Evolutionary conservation across 2,797 vertebrate species (phyloP).

Genomic region (Pelochelys cantorii): DNA sequence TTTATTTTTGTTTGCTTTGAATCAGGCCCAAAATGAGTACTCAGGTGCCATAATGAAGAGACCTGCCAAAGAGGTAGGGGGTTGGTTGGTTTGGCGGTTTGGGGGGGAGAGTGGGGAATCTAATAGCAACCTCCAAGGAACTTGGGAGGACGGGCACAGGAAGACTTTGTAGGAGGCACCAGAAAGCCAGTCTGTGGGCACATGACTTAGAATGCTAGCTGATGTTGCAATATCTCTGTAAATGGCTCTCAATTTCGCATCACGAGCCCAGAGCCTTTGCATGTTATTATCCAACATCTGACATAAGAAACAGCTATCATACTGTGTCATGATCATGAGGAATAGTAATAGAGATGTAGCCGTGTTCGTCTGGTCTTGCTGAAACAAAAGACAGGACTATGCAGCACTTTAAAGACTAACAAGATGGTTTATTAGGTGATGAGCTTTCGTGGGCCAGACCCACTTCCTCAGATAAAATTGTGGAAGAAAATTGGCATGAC

Average conservation of each 20-base stretch:
- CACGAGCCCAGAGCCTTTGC: neutral
- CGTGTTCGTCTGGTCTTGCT: too few species aligned
- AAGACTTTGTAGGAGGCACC: neutral
- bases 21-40: neutral
- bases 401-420: too few species aligned
- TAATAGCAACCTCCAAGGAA: neutral
- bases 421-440: too few species aligned
- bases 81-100: too few species aligned
- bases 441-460: too few species aligned
- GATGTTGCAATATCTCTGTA: neutral
- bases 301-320: neutral
- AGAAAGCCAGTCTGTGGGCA: neutral
- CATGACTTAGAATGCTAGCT: neutral
- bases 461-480: too few species aligned
- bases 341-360: too few species aligned
- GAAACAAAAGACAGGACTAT: too few species aligned
- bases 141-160: neutral
- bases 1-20: neutral
- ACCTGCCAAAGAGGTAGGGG: neutral
- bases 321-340: neutral
- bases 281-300: neutral
- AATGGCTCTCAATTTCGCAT: neutral
- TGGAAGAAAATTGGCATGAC: too few species aligned
- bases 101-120: neutral
- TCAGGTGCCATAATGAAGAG: neutral